Conservation (phyloP, 2,888 invertebrate genomes). For the Itoplectis maculator region DNA sequence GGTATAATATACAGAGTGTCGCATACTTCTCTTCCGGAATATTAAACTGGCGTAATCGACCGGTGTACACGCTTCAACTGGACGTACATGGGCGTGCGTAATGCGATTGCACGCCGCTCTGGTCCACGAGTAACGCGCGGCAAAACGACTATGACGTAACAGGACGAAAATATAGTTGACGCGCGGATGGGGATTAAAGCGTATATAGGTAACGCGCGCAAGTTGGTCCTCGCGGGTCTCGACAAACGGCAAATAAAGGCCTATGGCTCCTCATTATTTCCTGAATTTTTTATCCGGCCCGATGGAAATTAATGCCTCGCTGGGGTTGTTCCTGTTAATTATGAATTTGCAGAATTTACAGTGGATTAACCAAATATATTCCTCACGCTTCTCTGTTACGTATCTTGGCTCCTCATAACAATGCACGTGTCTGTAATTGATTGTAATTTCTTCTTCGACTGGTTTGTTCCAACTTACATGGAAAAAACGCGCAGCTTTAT, state of each 20-base stretch:
- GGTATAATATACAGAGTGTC: neutral
- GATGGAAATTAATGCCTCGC: conserved; percentile 10
- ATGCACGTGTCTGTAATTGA: too few species aligned
- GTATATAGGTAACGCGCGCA: conserved; percentile 1
- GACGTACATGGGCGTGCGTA: conserved; percentile 41
- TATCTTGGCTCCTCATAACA: neutral
- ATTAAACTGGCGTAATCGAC: conserved; percentile 29
- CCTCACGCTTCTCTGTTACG: neutral
- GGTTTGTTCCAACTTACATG: too few species aligned
- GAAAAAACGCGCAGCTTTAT: too few species aligned
- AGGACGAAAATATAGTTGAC: conserved; percentile 46
- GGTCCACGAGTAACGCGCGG: neutral
- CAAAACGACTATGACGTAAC: conserved; percentile 24
- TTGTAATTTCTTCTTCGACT: too few species aligned
- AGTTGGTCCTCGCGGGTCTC: conserved; percentile 14
- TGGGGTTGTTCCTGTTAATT: conserved; percentile 2
- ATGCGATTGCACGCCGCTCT: conserved; percentile 37
- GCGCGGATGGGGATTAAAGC: conserved; percentile 43
- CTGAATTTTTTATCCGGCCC: neutral
- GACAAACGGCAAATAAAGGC: conserved; percentile 21
- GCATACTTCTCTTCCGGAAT: conserved; percentile 22
- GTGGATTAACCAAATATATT: neutral
- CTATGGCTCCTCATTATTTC: neutral
- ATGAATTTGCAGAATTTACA: neutral
- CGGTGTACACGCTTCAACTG: conserved; percentile 30